These are phyloP conservation scores for Drosophila athabasca DNA, from an alignment of 1,140 invertebrate species.

Conservation along the genomic window DNA sequence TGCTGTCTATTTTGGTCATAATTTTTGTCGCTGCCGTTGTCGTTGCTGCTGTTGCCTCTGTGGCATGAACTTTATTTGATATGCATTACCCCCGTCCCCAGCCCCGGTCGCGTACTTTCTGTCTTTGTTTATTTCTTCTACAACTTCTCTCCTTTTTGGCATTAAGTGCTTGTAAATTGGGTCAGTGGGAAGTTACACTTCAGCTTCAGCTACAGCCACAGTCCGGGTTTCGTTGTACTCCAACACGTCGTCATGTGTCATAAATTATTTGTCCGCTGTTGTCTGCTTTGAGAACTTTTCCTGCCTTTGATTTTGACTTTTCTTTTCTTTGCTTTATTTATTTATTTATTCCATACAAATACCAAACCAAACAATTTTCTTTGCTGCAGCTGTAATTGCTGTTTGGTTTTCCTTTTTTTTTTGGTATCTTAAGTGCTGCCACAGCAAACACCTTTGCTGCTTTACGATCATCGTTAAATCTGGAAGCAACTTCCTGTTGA, in stretches of 20 bases:
- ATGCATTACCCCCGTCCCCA: constrained; percentile 78
- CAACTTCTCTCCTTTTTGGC: constrained; percentile 79
- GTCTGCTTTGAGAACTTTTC: constrained; percentile 65
- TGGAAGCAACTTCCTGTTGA: constrained; percentile 30
- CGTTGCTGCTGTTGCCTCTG: constrained; percentile 41
- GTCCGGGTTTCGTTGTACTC: constrained; percentile 23
- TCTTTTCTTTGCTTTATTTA: constrained; percentile 53
- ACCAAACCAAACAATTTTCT: constrained; percentile 21
- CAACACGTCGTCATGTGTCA: constrained; percentile 70
- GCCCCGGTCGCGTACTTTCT: constrained; percentile 63
- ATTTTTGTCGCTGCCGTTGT: constrained; percentile 53
- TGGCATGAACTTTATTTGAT: constrained; percentile 77
- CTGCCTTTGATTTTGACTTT: constrained; percentile 50
- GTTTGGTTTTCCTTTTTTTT: not conserved
- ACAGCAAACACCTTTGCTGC: constrained; percentile 28
- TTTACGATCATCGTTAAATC: constrained; percentile 29
- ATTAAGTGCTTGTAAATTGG: constrained; percentile 83
- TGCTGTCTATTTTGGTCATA: constrained; percentile 63
- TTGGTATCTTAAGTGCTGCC: constrained; percentile 44
- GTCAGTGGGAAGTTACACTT: constrained; percentile 83
- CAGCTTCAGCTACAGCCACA: constrained; percentile 43
- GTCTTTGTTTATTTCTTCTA: constrained; percentile 82
- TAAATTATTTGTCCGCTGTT: constrained; percentile 66
- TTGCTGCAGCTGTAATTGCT: constrained; percentile 17
- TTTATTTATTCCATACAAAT: constrained; percentile 63